phyloP scores from a whole-genome alignment of 1,140 invertebrate species.

The Mercenaria mercenaria region DNA sequence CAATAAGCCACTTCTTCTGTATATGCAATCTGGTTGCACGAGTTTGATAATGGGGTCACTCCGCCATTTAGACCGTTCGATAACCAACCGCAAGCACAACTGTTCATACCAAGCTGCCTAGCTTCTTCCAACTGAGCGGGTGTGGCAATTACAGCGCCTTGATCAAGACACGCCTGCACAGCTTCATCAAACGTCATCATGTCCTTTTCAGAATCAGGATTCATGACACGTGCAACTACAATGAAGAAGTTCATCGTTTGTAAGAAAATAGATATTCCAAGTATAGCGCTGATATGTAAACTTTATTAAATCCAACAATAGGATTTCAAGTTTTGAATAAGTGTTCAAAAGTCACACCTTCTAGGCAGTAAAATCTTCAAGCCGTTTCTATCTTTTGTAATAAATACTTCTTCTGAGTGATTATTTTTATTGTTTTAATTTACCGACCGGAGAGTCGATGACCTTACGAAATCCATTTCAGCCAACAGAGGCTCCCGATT shows the following conservation, averaged over 20 bases:
- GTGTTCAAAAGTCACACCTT: too few relatives aligned
- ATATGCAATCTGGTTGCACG: not conserved
- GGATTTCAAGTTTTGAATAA: too few relatives aligned
- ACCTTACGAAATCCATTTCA: too few relatives aligned
- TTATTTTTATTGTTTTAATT: too few relatives aligned
- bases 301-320: too few relatives aligned
- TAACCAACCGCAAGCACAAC: not conserved
- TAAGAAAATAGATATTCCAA: too few relatives aligned
- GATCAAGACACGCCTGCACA: not conserved
- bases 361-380: too few relatives aligned
- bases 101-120: not conserved
- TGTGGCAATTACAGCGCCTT: not conserved
- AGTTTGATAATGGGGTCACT: not conserved
- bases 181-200: not conserved
- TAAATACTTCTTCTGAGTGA: too few relatives aligned
- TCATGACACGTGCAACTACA: not conserved
- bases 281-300: too few relatives aligned
- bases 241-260: not conserved
- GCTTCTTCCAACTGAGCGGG: not conserved
- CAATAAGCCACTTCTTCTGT: not conserved
- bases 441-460: too few relatives aligned
- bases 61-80: not conserved
- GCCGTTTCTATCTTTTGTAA: too few relatives aligned
- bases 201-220: not conserved
- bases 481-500: too few relatives aligned